Evolutionary conservation across 2,113 vertebrate genomes (phyloP), one percentile per base, ranked within the genome.

Genomic region (Xerus inauris): DNA sequence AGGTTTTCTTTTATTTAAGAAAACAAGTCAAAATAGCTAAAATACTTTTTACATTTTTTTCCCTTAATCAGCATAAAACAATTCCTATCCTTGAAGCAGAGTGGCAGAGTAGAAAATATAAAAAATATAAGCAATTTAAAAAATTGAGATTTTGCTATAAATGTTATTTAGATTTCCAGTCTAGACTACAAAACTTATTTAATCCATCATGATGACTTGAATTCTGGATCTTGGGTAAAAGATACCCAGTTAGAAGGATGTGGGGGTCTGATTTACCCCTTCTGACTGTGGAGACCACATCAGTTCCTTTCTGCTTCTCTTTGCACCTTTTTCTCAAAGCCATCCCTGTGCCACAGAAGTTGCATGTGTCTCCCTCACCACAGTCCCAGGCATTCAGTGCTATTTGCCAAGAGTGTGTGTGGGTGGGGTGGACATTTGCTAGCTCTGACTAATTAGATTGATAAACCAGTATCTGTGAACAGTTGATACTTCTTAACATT

Each of bases 21-120:
- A 94, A 96, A 91, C 51, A 95, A 97, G 24, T 71, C 59, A 93
- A 84, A 77, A 86, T 73, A 89, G 77, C 14, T 72, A 65, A 95
- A 83, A 85, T 91, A 75, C 40, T 67, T 77, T 76, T 91, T 75
- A 47, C 7, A 49, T 38, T 92, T 26, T 92, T 95, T 87, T 42
- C 49, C 72, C 93, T 90, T 77, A n/a, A 47, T 96, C 59, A 69
- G 45, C 62, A 82, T 65, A 80, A 90, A 91, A 38, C 77, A 65
- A 80, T 96, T 91, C 64, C 47, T 26, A 86, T 38, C 75, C 84
- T 87, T 83, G 69, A 89, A 72, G 89, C 75, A 95, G 73, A 89
- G 42, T 89, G 59, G 75, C 45, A 71, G 7, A 91, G 17, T 59
- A 65, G 62, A 59, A 86, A 85, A 79, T 81, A 59, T 11, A 91